Conservation (phyloP, 2,113 vertebrate genomes). For the Ginglymostoma cirratum region DNA sequence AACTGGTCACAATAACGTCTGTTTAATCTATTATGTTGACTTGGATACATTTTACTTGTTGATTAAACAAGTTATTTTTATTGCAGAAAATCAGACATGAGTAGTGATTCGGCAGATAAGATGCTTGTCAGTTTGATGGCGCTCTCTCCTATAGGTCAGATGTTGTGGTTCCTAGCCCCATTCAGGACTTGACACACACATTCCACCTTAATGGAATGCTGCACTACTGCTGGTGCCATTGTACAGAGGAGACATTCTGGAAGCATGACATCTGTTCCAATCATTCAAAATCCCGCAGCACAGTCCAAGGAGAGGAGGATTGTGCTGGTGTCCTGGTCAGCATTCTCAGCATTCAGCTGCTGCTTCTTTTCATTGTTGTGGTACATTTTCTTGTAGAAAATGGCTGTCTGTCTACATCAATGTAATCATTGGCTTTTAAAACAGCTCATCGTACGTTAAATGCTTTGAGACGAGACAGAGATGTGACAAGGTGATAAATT, state of each 20-base stretch:
- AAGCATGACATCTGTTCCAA: background rate
- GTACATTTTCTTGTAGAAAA: no score
- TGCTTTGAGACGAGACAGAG: background rate
- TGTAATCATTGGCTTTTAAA: background rate
- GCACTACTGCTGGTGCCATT: background rate
- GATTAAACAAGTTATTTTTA: background rate
- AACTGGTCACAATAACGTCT: background rate
- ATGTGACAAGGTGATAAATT: background rate
- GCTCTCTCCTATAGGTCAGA: background rate
- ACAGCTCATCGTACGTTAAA: background rate
- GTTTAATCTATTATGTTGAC: background rate
- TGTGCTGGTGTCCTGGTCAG: background rate
- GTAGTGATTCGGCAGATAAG: background rate
- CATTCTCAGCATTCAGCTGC: background rate
- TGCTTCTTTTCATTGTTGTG: background rate
- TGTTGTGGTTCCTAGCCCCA: background rate
- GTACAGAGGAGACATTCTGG: background rate
- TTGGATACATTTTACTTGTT: background rate
- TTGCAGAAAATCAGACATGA: background rate
- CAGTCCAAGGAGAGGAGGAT: background rate
- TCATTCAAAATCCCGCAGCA: background rate
- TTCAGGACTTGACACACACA: background rate
- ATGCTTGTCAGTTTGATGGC: background rate
- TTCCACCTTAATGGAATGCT: background rate
- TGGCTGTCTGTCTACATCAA: background rate